These are phyloP conservation scores for Aplysia californica DNA, from an alignment of 1,140 invertebrate species.

Conservation along the genomic window DNA sequence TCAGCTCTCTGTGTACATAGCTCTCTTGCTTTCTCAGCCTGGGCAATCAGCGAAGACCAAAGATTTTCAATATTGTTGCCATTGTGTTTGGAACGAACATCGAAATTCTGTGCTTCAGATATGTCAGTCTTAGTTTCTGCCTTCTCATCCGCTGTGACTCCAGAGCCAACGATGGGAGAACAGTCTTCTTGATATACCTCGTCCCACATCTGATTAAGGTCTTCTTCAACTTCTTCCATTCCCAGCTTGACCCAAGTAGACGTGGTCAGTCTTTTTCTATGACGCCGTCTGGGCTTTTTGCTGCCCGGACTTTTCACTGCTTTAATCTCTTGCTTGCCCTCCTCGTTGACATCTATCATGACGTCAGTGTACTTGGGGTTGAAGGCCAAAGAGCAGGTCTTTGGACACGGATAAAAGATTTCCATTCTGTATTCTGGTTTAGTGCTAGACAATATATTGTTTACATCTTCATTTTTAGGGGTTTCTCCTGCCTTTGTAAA, in stretches of 20 bases:
- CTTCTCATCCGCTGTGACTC: neutral
- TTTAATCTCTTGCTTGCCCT: conserved; percentile 3
- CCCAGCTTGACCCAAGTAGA: too few species aligned
- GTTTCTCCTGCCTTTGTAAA: neutral
- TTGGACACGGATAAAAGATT: conserved; percentile 25
- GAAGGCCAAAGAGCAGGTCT: conserved; percentile 22
- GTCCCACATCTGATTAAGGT: neutral
- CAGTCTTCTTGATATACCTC: neutral
- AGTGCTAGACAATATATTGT: neutral
- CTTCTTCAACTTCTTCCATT: neutral
- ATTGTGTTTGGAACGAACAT: too few species aligned
- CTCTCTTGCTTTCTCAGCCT: conserved; percentile 17
- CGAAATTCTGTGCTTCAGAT: too few species aligned
- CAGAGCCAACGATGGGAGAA: neutral
- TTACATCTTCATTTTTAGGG: neutral
- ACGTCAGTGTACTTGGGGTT: conserved; percentile 33
- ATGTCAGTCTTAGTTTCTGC: neutral
- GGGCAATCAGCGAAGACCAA: neutral
- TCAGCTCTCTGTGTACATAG: too few species aligned
- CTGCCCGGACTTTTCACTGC: neutral
- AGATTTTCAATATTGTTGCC: neutral
- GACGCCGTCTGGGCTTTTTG: neutral
- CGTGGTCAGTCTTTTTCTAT: neutral
- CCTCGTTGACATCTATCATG: neutral
- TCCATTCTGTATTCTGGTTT: conserved; percentile 11